Evolutionary conservation across 2,888 invertebrate species (phyloP), one percentile per base, ranked within the genome.

Genomic region (Embidobia sp.): DNA sequence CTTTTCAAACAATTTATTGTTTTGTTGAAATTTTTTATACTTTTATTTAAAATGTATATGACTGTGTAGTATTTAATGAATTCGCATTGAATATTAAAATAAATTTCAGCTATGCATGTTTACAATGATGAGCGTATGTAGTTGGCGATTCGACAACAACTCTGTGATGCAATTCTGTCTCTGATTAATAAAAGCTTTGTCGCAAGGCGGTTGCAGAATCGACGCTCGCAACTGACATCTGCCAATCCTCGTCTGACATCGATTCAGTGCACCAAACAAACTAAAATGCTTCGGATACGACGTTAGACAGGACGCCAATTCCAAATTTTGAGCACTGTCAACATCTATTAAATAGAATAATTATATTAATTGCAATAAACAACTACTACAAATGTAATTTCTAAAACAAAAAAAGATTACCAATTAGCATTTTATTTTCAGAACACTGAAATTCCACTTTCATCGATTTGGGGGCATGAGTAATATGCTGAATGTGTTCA

Each of bases 381-480:
- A n/a, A n/a, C n/a, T n/a, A n/a, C n/a, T n/a, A n/a, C n/a, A n/a
- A n/a, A n/a, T 13, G 35, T 3, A 11, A 22, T 44, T 22, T 22
- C 6, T 22, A 22, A 22, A 44, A n/a, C 31, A 31, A n/a, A 42
- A 42, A 42, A n/a, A 6, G 8, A 4, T 5, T 91, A 96, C 97
- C 97, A 82, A 98, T 96, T 84, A 95, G 92, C 86, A 95, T 94
- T 6, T 94, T 94, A 69, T 95, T 93, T 89, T 96, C 94, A 8
- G 96, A 94, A 10, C 94, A 94, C 88, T 95, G 93, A 87, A 95
- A 98, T 80, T 94, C 93, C 26, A 98, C 92, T 89, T 94, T 95
- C 74, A 98, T 89, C 0, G 97, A 94, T 83, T 93, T 93, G 53
- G 93, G 92, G 0, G 94, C 93, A 88, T 95, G 97, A 11, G 93